Conservation (phyloP, 2,888 invertebrate species). For the Antheraea assamensis region DNA sequence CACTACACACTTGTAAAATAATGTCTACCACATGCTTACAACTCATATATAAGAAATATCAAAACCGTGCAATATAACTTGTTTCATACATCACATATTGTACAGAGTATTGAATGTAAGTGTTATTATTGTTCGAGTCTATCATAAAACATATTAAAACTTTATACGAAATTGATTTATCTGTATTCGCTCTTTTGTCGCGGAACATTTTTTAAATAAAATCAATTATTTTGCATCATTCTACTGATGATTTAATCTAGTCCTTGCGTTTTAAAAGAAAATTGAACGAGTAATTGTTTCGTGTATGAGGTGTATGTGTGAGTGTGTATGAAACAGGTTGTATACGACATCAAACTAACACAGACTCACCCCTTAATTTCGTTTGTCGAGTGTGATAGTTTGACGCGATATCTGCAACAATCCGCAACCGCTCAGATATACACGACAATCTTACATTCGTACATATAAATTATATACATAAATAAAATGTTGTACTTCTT, state of each 20-base stretch:
- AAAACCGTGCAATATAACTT: background rate
- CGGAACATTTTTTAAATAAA: no score
- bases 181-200: no score
- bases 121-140: no score
- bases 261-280: background rate
- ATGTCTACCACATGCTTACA: background rate
- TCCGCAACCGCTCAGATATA: conserved; percentile 43
- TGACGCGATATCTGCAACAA: conserved; percentile 69
- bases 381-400: conserved; percentile 62
- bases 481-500: no score
- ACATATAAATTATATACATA: background rate
- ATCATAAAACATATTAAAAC: no score
- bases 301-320: conserved; percentile 2
- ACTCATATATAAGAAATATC: background rate
- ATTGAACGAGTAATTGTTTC: background rate
- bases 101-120: background rate
- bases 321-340: conserved; percentile 17
- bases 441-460: background rate
- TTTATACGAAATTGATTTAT: no score
- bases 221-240: no score
- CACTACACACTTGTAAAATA: background rate
- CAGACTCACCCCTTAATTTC: conserved; percentile 68
- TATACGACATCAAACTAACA: conserved; percentile 58
- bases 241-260: background rate
- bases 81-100: background rate